A percentile compares a stretch with the other conserved stretches of the same genome.
Evolutionary conservation across 2,888 invertebrate genomes (phyloP).

Genomic region (Eledona agricola): DNA sequence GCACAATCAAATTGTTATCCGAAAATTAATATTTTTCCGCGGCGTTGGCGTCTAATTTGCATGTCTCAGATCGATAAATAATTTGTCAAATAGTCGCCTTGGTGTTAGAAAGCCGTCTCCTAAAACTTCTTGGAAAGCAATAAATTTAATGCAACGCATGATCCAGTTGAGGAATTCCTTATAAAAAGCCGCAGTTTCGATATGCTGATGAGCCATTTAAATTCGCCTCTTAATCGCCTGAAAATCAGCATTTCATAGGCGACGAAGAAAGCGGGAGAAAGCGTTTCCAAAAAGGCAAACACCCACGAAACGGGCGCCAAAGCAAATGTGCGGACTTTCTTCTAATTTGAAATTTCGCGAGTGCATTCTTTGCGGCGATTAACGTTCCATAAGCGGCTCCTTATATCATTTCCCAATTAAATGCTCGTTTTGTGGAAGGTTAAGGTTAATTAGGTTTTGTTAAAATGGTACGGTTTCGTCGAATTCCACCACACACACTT

Average conservation of each 20-base stretch:
- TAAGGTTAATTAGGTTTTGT: slow-evolving; percentile 22
- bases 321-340: slow-evolving; percentile 17
- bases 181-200: slow-evolving; percentile 4
- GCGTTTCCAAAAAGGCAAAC: slow-evolving; percentile 18
- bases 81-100: too few relatives aligned
- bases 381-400: slow-evolving; percentile 8
- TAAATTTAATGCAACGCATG: slow-evolving; percentile 1
- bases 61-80: too few relatives aligned
- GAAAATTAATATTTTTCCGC: too few relatives aligned
- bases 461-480: too few relatives aligned
- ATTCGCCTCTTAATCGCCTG: slow-evolving; percentile 13
- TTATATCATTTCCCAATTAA: slow-evolving; percentile 25
- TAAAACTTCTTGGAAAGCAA: too few relatives aligned
- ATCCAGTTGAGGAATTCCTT: slow-evolving; percentile 11
- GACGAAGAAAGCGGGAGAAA: slow-evolving; percentile 24
- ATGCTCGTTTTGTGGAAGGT: slow-evolving; percentile 17
- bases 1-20: too few relatives aligned
- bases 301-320: slow-evolving; percentile 10
- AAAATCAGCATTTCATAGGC: slow-evolving; percentile 11
- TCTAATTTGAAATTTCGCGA: slow-evolving; percentile 9
- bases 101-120: too few relatives aligned
- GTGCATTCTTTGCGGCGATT: slow-evolving; percentile 6
- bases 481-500: too few relatives aligned
- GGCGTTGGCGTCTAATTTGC: too few relatives aligned
- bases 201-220: slow-evolving; percentile 14